Percentiles rank a stretch among this genome's conserved stretches.
Evolutionary conservation across 2,888 invertebrate species (phyloP).

Genomic region (Caenorhabditis auriculariae): DNA sequence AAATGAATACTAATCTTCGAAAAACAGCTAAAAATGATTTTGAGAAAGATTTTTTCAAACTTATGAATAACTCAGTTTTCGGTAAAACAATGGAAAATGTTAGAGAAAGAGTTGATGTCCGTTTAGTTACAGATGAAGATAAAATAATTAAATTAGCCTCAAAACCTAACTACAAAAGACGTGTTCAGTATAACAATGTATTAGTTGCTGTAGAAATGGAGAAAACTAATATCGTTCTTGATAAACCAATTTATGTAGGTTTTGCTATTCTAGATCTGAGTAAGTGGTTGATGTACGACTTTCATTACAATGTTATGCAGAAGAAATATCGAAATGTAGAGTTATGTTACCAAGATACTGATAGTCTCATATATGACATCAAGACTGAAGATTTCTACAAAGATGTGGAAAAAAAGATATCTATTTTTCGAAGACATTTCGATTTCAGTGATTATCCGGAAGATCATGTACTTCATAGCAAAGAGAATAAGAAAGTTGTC

Average conservation of each 20-base stretch:
- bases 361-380: constrained; percentile 52
- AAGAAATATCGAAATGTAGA: constrained; percentile 15
- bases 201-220: constrained; percentile 33
- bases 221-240: constrained; percentile 25
- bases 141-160: constrained; percentile 14
- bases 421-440: constrained; percentile 33
- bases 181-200: constrained; percentile 23
- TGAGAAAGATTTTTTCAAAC: constrained; percentile 64
- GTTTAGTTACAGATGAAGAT: constrained; percentile 29
- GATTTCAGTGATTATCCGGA: constrained; percentile 55
- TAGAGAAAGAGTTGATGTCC: constrained; percentile 63
- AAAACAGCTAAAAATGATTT: constrained; percentile 57
- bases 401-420: constrained; percentile 32
- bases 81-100: constrained; percentile 66
- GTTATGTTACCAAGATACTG: constrained; percentile 61
- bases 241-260: constrained; percentile 31
- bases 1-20: constrained; percentile 41
- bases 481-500: constrained; percentile 53
- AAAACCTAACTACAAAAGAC: constrained; percentile 35
- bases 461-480: constrained; percentile 34
- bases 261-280: constrained; percentile 41
- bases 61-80: constrained; percentile 64
- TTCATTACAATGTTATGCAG: constrained; percentile 44
- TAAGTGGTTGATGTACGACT: constrained; percentile 44
- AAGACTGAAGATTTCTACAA: constrained; percentile 63